These are phyloP conservation scores for Cremastinae sp. DNA, from an alignment of 2,888 invertebrate species.

Conservation along the genomic window DNA sequence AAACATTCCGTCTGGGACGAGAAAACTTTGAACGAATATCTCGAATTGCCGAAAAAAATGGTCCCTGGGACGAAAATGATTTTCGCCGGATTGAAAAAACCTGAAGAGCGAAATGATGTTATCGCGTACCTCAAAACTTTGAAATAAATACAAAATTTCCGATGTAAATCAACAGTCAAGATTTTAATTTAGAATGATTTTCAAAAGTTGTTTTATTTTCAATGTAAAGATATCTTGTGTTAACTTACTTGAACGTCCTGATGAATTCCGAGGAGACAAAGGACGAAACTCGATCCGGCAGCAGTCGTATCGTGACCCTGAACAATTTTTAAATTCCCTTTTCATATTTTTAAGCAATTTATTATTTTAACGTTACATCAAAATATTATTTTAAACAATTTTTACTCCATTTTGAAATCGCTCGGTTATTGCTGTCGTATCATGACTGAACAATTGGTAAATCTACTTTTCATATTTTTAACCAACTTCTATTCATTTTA, in stretches of 20 bases:
- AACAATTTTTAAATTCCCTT: constrained; percentile 40
- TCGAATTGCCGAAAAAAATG: constrained; percentile 87
- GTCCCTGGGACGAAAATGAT: constrained; percentile 90
- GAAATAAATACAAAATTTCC: constrained; percentile 58
- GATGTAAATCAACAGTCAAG: not conserved
- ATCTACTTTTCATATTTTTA: too few species aligned
- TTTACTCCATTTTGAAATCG: too few species aligned
- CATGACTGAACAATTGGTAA: too few species aligned
- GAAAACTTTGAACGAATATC: constrained; percentile 85
- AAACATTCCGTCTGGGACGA: constrained; percentile 86
- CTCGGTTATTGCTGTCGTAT: too few species aligned
- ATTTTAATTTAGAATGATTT: constrained; percentile 33
- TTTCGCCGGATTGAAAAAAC: constrained; percentile 87
- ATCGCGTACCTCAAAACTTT: constrained; percentile 84
- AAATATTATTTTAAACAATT: too few species aligned
- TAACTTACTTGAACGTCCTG: constrained; percentile 84
- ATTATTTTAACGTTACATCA: too few species aligned
- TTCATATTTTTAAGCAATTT: constrained; percentile 1
- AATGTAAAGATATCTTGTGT: constrained; percentile 9
- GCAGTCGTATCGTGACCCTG: constrained; percentile 92
- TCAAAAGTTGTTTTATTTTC: not conserved
- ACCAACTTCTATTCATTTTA: too few species aligned
- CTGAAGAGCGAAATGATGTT: constrained; percentile 84
- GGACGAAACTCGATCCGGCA: constrained; percentile 89
- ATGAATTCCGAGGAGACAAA: constrained; percentile 89